Conservation (phyloP, 1,140 invertebrate genomes). For the Dysdera silvatica region DNA sequence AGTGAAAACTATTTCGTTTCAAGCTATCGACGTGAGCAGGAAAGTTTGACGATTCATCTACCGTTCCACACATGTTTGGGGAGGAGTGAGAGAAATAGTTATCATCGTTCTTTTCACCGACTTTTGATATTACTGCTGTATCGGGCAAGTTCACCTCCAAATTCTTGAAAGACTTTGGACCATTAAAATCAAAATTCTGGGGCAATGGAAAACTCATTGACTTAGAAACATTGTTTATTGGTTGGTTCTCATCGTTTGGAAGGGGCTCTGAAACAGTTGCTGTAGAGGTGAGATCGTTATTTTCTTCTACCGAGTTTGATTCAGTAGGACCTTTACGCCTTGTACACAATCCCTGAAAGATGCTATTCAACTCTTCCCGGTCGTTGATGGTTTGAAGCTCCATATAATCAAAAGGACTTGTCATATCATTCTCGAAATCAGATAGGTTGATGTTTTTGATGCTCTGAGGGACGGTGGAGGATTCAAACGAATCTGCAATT, state of each 20-base stretch:
- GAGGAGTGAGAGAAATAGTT: too few relatives aligned
- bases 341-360: constrained; percentile 28
- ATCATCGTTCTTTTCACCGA: too few relatives aligned
- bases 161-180: too few relatives aligned
- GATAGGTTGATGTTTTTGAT: constrained; percentile 40
- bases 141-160: too few relatives aligned
- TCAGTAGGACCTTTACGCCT: background rate
- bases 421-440: constrained; percentile 80
- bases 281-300: background rate
- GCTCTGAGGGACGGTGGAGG: constrained; percentile 57
- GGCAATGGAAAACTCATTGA: constrained; percentile 19
- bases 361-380: constrained; percentile 70
- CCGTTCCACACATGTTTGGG: too few relatives aligned
- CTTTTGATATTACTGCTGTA: too few relatives aligned
- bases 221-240: constrained; percentile 8
- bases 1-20: too few relatives aligned
- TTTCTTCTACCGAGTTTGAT: background rate
- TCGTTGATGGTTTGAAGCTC: constrained; percentile 84
- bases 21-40: too few relatives aligned
- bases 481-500: constrained; percentile 66
- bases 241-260: too few relatives aligned
- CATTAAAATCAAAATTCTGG: too few relatives aligned
- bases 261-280: background rate
- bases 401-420: constrained; percentile 82
- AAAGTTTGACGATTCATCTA: too few relatives aligned